phyloP scores from a whole-genome alignment of 2,888 invertebrate genomes.

The Drosophila austrosaltans region DNA sequence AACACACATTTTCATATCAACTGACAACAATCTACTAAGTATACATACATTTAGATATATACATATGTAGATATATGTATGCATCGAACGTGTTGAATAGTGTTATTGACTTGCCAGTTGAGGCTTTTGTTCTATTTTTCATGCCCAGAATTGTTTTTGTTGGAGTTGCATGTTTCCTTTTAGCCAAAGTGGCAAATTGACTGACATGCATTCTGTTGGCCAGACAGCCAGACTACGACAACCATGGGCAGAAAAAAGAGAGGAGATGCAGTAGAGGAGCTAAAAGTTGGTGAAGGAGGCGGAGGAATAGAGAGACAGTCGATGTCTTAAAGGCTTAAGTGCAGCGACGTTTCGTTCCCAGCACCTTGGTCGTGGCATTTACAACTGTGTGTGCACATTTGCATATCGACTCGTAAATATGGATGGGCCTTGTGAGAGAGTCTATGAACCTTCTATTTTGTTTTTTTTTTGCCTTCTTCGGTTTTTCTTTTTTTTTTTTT shows the following conservation, averaged over 20 bases:
- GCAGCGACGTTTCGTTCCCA: constrained; percentile 63
- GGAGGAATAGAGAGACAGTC: constrained; percentile 19
- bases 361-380: constrained; percentile 64
- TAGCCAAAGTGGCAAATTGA: constrained; percentile 80
- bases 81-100: constrained; percentile 34
- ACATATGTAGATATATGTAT: not conserved
- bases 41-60: not conserved
- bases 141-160: constrained; percentile 64
- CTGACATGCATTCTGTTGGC: constrained; percentile 72
- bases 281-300: not conserved
- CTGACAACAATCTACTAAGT: not conserved
- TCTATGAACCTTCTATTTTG: constrained; percentile 55
- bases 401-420: constrained; percentile 78
- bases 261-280: not conserved
- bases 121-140: constrained; percentile 74
- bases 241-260: not conserved
- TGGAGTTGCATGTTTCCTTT: constrained; percentile 74
- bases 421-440: constrained; percentile 57
- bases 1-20: constrained; percentile 7
- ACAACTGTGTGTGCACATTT: constrained; percentile 65
- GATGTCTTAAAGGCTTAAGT: constrained; percentile 75
- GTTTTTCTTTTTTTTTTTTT: constrained; percentile 16
- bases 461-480: not conserved
- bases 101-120: constrained; percentile 59
- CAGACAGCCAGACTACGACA: constrained; percentile 36